Conservation (phyloP, 2,888 invertebrate species). For the Seira sanloemensis region DNA sequence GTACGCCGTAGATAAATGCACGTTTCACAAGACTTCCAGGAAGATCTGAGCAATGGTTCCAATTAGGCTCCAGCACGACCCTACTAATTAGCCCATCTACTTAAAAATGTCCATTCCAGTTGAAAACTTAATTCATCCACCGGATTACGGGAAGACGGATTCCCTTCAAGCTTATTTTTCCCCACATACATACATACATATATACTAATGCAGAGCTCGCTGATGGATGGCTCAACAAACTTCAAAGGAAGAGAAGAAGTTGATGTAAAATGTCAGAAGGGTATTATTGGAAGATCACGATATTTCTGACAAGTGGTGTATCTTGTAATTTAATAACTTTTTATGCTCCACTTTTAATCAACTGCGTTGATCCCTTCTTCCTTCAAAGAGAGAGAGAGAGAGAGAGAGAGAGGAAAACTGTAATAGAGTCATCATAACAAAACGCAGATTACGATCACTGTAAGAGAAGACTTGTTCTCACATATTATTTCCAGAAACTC, state of each 20-base stretch:
- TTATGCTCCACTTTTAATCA: not conserved
- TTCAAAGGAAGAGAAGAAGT: constrained; percentile 40
- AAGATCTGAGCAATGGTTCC: constrained; percentile 44
- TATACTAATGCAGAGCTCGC: not conserved
- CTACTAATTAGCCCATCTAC: constrained; percentile 60
- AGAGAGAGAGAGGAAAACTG: not conserved
- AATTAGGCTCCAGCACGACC: constrained; percentile 57
- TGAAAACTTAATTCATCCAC: constrained; percentile 53
- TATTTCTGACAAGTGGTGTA: constrained; percentile 45
- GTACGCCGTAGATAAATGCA: constrained; percentile 4
- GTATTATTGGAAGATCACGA: constrained; percentile 59
- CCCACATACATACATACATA: not conserved
- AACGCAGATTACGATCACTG: too few relatives aligned
- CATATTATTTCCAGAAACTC: too few relatives aligned
- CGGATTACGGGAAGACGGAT: constrained; percentile 30
- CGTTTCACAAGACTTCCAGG: constrained; percentile 29
- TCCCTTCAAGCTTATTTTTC: too few relatives aligned
- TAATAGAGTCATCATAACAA: too few relatives aligned
- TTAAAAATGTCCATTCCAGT: constrained; percentile 49
- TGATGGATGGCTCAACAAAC: not conserved
- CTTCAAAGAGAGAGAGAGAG: not conserved
- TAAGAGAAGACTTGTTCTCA: too few relatives aligned
- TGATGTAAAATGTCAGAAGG: constrained; percentile 50
- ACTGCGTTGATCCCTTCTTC: not conserved
- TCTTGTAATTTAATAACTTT: not conserved